Percentiles rank a stretch among this genome's conserved stretches.
Conservation (phyloP, 2,797 vertebrate genomes). For the Mareca penelope region DNA sequence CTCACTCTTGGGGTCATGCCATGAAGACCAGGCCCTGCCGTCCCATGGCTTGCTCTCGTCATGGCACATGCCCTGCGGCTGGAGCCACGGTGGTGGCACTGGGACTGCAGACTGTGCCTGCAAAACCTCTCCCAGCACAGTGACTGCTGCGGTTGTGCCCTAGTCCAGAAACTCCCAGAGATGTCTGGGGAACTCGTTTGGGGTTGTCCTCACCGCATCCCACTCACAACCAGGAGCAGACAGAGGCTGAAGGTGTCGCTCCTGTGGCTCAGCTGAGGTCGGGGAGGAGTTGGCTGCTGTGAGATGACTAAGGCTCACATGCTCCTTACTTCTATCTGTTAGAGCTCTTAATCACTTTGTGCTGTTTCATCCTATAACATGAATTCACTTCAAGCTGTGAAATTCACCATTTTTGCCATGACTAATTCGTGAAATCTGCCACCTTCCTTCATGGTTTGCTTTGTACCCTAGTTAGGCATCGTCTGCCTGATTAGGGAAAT, state of each 20-base stretch:
- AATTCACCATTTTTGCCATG: slow-evolving; percentile 65
- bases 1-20: background rate
- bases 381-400: slow-evolving; percentile 60
- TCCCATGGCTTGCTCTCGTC: background rate
- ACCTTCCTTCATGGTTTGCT: slow-evolving; percentile 27
- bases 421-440: slow-evolving; percentile 65
- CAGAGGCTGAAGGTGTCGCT: background rate
- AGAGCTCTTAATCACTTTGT: slow-evolving; percentile 57
- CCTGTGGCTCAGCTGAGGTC: background rate
- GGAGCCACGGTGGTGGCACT: background rate
- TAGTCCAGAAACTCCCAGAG: background rate
- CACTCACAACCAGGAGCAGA: background rate
- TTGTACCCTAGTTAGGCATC: slow-evolving; percentile 36
- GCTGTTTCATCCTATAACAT: slow-evolving; percentile 52
- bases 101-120: fast-evolving
- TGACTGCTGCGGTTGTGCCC: background rate
- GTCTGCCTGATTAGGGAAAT: background rate
- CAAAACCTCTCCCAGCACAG: background rate
- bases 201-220: background rate
- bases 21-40: background rate
- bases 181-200: background rate
- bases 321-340: slow-evolving; percentile 57
- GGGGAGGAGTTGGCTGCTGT: background rate
- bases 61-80: fast-evolving
- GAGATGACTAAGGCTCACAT: slow-evolving; percentile 64